phyloP scores from a whole-genome alignment of 1,140 invertebrate genomes.

The Bactericera cockerelli region DNA sequence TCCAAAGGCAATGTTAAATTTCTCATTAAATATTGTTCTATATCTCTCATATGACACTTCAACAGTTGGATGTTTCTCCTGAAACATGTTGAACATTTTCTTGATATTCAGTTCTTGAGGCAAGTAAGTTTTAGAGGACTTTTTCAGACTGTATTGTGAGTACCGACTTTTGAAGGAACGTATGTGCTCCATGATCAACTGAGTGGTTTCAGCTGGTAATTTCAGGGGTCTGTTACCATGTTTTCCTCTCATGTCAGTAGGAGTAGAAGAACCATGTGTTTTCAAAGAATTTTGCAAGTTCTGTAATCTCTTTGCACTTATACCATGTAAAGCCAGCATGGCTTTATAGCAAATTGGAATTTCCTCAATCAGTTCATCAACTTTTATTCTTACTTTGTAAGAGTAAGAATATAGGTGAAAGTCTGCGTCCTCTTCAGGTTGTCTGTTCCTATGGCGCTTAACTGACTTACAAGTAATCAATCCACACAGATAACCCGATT shows the following conservation, averaged over 20 bases:
- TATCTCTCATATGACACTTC: constrained; percentile 14
- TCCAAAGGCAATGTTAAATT: constrained; percentile 15
- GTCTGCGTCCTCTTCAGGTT: not conserved
- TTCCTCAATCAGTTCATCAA: not conserved
- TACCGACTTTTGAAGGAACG: constrained; percentile 16
- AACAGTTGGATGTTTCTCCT: constrained; percentile 15
- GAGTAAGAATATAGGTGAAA: not conserved
- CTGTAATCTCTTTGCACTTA: not conserved
- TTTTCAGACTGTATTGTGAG: constrained; percentile 17
- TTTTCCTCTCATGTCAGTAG: constrained; percentile 13
- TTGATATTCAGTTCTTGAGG: constrained; percentile 16
- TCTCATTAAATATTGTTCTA: constrained; percentile 15
- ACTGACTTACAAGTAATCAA: not conserved
- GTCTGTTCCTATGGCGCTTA: not conserved
- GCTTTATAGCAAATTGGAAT: not conserved
- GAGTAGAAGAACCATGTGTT: not conserved
- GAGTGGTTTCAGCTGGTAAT: constrained; percentile 10
- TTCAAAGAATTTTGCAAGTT: not conserved
- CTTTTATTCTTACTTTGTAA: not conserved
- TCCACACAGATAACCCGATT: not conserved
- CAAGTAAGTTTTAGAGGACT: constrained; percentile 16
- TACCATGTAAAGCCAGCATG: not conserved
- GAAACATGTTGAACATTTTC: constrained; percentile 23
- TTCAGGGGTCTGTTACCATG: constrained; percentile 15
- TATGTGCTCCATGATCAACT: not conserved